Percentiles rank a stretch among this genome's conserved stretches.
These are phyloP conservation scores for rat (Rattus norvegicus) DNA, from an alignment of 2,113 vertebrate genomes.

Conservation along the genomic window GRCr8 NC_086027.1:44842501-44843000, in stretches of 20 bases:
- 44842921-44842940: slow-evolving; percentile 8
- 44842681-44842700: neutral
- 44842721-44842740: slow-evolving; percentile 28
- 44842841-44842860: slow-evolving; percentile 36
- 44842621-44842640: neutral
- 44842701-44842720: neutral
- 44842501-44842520: neutral
- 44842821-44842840: neutral
- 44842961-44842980: neutral
- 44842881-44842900: slow-evolving; percentile 16
- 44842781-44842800: slow-evolving; percentile 51
- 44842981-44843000: neutral
- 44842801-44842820: neutral
- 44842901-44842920: neutral
- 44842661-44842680: neutral
- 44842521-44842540: neutral
- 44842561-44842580: neutral
- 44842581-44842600: neutral
- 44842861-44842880: slow-evolving; percentile 21
- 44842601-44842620: neutral
- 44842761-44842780: slow-evolving; percentile 46
- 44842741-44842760: slow-evolving; percentile 3
- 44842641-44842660: neutral
- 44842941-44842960: neutral
- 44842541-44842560: neutral